phyloP scores from a whole-genome alignment of 1,140 invertebrate genomes.

The Hyles euphorbiae region DNA sequence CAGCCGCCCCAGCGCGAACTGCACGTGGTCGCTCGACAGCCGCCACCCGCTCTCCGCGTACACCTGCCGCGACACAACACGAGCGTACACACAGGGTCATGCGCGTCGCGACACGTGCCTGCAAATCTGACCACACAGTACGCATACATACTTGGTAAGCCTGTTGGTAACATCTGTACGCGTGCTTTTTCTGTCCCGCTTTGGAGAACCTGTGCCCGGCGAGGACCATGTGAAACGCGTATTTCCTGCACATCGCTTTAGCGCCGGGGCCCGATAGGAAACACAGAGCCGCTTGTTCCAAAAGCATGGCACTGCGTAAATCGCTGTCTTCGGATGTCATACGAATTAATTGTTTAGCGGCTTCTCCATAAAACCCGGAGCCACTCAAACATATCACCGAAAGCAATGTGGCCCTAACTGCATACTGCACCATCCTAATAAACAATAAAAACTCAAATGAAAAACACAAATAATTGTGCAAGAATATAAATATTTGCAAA shows the following conservation, averaged over 20 bases:
- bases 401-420: constrained; percentile 91
- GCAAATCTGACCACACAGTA: not conserved
- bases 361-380: constrained; percentile 86
- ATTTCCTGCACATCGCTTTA: constrained; percentile 88
- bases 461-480: constrained; percentile 3
- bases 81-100: not conserved
- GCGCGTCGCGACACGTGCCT: not conserved
- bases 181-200: constrained; percentile 92
- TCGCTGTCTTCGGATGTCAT: constrained; percentile 97
- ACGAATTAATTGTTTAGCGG: constrained; percentile 93
- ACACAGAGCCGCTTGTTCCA: constrained; percentile 97
- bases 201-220: constrained; percentile 95
- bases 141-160: constrained; percentile 84
- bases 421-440: constrained; percentile 89
- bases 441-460: not conserved
- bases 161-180: constrained; percentile 93
- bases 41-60: constrained; percentile 90
- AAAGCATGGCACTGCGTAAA: constrained; percentile 90
- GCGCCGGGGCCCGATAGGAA: constrained; percentile 85
- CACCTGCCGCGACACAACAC: constrained; percentile 72
- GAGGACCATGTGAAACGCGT: constrained; percentile 97
- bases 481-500: constrained; percentile 8
- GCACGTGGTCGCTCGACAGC: constrained; percentile 95
- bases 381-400: constrained; percentile 91
- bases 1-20: constrained; percentile 93